A percentile compares a stretch with the other conserved stretches of the same genome.
These are phyloP conservation scores for Cercopithecus mona DNA, from an alignment of 2,113 vertebrate species.

Conservation along the genomic window DNA sequence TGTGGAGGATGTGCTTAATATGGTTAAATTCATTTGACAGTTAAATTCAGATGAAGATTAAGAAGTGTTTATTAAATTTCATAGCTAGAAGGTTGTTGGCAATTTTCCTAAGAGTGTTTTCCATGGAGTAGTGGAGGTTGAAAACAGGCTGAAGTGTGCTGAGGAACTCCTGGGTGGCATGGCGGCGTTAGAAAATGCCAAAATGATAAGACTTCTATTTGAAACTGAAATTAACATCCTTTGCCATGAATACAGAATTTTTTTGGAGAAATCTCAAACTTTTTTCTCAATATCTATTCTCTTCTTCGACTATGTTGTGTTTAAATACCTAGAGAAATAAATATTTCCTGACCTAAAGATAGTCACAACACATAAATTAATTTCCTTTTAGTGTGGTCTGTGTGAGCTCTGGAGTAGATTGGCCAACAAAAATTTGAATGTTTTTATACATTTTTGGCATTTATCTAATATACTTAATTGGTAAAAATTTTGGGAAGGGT, in stretches of 20 bases:
- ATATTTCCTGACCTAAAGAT: background rate
- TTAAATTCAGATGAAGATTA: background rate
- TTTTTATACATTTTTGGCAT: background rate
- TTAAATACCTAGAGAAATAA: background rate
- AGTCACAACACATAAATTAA: background rate
- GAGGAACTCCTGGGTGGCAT: background rate
- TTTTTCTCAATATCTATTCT: background rate
- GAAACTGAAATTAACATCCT: too few species aligned
- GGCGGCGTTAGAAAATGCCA: background rate
- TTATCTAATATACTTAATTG: background rate
- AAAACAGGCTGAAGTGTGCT: background rate
- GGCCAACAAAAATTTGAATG: background rate
- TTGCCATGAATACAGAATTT: background rate
- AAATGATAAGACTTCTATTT: background rate
- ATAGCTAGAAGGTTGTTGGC: background rate
- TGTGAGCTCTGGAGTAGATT: background rate
- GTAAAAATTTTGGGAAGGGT: background rate
- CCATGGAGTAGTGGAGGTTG: fast-evolving
- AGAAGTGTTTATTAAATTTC: background rate
- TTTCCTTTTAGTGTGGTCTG: background rate
- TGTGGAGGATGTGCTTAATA: background rate
- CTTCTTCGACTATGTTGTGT: background rate
- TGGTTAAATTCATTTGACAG: background rate
- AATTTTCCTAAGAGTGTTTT: background rate
- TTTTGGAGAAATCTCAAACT: background rate